Evolutionary conservation across 2,797 vertebrate species (phyloP), one percentile per base, ranked within the genome.

Genomic region (Siniperca scherzeri): DNA sequence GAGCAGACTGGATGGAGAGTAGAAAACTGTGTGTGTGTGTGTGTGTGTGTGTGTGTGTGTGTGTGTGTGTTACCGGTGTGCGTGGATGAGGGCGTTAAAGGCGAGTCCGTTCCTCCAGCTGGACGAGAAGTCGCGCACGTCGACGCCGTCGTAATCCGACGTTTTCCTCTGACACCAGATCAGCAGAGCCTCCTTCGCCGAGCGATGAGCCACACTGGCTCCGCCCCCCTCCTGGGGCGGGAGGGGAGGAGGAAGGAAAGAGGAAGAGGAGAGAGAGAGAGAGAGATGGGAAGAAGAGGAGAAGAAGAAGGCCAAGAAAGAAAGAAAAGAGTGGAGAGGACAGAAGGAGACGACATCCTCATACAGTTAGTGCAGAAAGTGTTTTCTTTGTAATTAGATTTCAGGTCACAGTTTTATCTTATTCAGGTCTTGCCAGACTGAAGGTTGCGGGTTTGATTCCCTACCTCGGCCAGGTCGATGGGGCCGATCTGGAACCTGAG

Each of bases 141-240:
- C 42, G n/a, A 98, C 96, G 0, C 96, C 95, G n/a, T 88, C 22
- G 44, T 98, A 99, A 33, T 95, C 92, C 0, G 96, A 91, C 0
- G 97, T 99, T 90, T 98, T 98, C 81, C 92, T 93, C 88, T 97
- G 98, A 90, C 98, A 98, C 98, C 98, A 98, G 81, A 97, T 95
- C 68, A 99, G 84, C 82, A 98, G 94, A 56, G 97, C 98, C 89
- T 98, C 98, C 74, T 96, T 98, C 19, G 97, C 96, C 11, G 97
- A 97, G 0, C 97, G 92, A 17, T 88, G 92, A 68, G 97, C 97
- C 36, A 93, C 86, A 4, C 91, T 97, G 76, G 76, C 94, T 80
- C 95, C 96, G 52, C 94, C 96, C 13, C 94, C 95, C 22, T 92
- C 92, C 97, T 98, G 86, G n/a, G 1, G 19, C 27, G 4, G 2